phyloP scores from a whole-genome alignment of 2,113 vertebrate species.

The Dunckerocampus dactyliophorus region DNA sequence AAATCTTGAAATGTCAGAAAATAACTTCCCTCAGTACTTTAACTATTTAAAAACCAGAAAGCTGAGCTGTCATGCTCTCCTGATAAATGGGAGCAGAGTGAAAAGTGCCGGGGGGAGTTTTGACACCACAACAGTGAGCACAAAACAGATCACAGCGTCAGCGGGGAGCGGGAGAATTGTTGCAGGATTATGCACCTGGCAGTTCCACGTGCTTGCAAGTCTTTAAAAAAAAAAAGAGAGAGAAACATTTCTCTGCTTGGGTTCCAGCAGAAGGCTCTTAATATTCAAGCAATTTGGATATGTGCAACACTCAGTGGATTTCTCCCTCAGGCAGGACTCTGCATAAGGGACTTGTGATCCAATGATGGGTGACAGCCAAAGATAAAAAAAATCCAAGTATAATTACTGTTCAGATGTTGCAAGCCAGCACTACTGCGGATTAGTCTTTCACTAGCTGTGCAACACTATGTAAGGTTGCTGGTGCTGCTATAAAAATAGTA shows the following conservation, averaged over 20 bases:
- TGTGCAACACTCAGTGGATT: conserved; percentile 47
- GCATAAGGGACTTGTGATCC: conserved; percentile 54
- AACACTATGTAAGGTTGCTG: conserved; percentile 48
- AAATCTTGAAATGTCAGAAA: conserved; percentile 17
- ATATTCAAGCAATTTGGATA: conserved; percentile 57
- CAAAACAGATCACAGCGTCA: conserved; percentile 38
- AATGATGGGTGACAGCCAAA: conserved; percentile 63
- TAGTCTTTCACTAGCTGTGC: conserved; percentile 50
- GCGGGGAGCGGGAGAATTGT: conserved; percentile 36
- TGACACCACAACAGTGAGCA: conserved; percentile 34
- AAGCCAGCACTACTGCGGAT: conserved; percentile 55
- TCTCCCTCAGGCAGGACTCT: conserved; percentile 40
- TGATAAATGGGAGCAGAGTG: conserved; percentile 20
- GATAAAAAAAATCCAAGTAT: conserved; percentile 56
- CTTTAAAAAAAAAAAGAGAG: conserved; percentile 4
- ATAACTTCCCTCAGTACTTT: conserved; percentile 1
- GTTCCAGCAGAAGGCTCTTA: conserved; percentile 52
- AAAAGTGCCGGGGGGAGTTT: conserved; percentile 25
- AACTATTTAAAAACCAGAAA: conserved; percentile 19
- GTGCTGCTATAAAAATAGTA: conserved; percentile 61
- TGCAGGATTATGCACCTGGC: conserved; percentile 60
- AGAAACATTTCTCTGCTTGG: conserved; percentile 20
- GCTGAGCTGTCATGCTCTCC: conserved; percentile 7
- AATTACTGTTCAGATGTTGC: conserved; percentile 58
- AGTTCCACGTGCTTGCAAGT: conserved; percentile 51